Evolutionary conservation across 1,140 invertebrate species (phyloP), one percentile per base, ranked within the genome.

Genomic region (Limonius californicus): DNA sequence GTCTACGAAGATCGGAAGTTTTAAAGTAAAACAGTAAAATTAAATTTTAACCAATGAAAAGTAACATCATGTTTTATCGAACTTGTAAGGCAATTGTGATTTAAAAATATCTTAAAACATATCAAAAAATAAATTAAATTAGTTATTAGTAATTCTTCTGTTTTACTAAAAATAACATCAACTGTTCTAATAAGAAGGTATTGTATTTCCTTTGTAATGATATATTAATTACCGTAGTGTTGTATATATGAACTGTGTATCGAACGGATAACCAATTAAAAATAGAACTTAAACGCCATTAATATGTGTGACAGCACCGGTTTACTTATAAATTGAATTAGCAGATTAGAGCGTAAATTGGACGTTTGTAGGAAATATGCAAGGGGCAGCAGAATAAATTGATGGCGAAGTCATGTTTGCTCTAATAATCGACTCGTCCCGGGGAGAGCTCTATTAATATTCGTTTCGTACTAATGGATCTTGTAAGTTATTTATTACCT

Each of bases 401-500:
- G 62, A 63, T 63, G 58, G 57, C 57, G 42, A 63, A 63, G 8
- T 55, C 57, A 50, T 63, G 62, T 63, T 63, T 63, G 56, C 62
- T 63, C 50, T 32, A 57, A 57, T 62, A 62, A 62, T 57, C 59
- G 32, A 21, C 35, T 32, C 20, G 53, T 32, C 53, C 30, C 14
- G 58, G 57, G 21, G 56, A 53, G 54, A 59, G 57, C 62, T 62
- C 66, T 63, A 68, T 68, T 68, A 66, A 68, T 68, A 63, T 68
- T 68, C 64, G 67, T 68, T 68, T 63, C 63, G 57, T 47, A 55
- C 62, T 68, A 68, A 68, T 68, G 67, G 64, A 68, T 66, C 67
- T 63, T 68, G 63, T 57, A 68, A 63, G 67, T 68, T 68, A 68
- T 68, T 68, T 68, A 68, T 66, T 63, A 68, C 64, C 67, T 66